Evolutionary conservation across 2,888 invertebrate species (phyloP), one percentile per base, ranked within the genome.

Genomic region (Pandemis heparana): DNA sequence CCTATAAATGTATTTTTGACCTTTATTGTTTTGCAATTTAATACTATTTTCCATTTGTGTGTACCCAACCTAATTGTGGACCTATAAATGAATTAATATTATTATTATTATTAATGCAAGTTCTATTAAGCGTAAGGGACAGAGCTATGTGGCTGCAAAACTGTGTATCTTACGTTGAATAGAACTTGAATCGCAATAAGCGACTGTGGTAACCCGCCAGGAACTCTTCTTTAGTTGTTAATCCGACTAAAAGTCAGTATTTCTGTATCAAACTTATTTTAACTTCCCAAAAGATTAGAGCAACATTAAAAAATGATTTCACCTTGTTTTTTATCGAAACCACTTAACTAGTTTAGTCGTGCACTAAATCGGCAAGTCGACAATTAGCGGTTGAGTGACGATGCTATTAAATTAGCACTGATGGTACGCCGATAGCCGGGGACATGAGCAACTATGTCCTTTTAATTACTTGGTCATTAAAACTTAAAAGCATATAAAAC

Each of bases 321-420:
- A 56, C 56, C 56, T 23, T 23, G 23, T 56, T 56, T 56, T 56
- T 48, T 48, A 51, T 61, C 18, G 38, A 61, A 68, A 69, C 53
- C 16, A 60, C 48, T 68, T 12, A 59, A 60, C 18, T 39, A 61
- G 61, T 61, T 56, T 56, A 14, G 41, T 16, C n/a, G n/a, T 46
- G 43, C 51, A 61, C 48, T 51, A 67, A 72, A 62, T 67, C 41
- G 38, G 46, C 46, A 43, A 41, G 41, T 16, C 61, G 51, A 18
- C 72, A 62, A 72, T 72, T 72, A 72, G 72, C 72, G 67, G 39
- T 16, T 8, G 38, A 59, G 67, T 46, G 62, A 68, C 72, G 32
- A 72, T 7, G 62, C 72, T 56, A 68, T 72, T 72, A 72, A 68
- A 72, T 72, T 72, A 72, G 62, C 72, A 39, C 61, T 62, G 71